Evolutionary conservation across 2,113 vertebrate species (phyloP).

Genomic region (Dasyprocta punctata): DNA sequence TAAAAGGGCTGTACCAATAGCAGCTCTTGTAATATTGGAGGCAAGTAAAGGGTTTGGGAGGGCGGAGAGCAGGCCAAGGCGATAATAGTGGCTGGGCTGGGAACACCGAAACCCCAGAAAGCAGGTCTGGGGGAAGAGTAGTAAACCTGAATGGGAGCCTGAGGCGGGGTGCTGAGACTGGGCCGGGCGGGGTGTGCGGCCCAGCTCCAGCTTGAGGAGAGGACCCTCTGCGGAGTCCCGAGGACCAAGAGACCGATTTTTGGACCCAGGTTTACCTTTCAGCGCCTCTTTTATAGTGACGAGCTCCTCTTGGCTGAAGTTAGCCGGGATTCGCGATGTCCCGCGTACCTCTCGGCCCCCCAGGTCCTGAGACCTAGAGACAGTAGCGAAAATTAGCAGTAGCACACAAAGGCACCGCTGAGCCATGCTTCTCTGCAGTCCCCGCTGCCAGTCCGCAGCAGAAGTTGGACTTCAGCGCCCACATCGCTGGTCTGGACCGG

Average conservation of each 20-base stretch:
- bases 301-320: slow-evolving; percentile 75
- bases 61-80: rapidly evolving
- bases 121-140: neutral
- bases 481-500: rapidly evolving
- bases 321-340: slow-evolving; percentile 40
- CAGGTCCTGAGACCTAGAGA: neutral
- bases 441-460: rapidly evolving
- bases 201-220: neutral
- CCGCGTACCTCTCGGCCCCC: neutral
- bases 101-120: too few species aligned
- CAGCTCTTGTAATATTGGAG: neutral
- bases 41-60: neutral
- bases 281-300: slow-evolving; percentile 80
- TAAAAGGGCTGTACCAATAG: neutral
- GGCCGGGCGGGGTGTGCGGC: neutral
- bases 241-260: neutral
- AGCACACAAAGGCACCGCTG: neutral
- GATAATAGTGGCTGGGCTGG: neutral
- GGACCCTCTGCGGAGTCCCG: neutral
- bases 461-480: neutral
- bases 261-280: slow-evolving; percentile 81
- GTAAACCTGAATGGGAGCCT: rapidly evolving
- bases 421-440: slow-evolving; percentile 31
- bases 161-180: neutral
- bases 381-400: slow-evolving; percentile 63